Conservation (phyloP, 2,113 vertebrate genomes). For the Sander lucioperca region DNA sequence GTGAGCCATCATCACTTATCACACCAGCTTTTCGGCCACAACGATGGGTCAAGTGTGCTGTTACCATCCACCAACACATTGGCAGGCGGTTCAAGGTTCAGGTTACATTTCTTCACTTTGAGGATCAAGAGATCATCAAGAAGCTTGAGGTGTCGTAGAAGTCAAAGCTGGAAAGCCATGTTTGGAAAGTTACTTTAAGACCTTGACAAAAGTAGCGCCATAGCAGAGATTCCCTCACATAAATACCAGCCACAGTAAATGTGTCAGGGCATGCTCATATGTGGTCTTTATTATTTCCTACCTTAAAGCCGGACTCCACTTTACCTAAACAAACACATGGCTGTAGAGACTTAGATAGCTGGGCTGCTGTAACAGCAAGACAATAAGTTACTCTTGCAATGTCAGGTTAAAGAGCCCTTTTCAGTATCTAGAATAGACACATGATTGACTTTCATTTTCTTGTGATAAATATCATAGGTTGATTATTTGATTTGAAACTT, state of each 20-base stretch:
- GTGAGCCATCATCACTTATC: slow-evolving; percentile 48
- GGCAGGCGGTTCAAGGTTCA: slow-evolving; percentile 30
- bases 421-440: slow-evolving; percentile 1
- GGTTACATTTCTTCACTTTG: slow-evolving; percentile 50
- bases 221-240: slow-evolving; percentile 47
- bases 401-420: not conserved
- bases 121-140: slow-evolving; percentile 34
- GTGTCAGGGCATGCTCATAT: slow-evolving; percentile 46
- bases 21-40: slow-evolving; percentile 29
- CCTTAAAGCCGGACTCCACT: slow-evolving; percentile 19
- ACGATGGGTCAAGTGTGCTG: slow-evolving; percentile 23
- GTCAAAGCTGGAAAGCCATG: slow-evolving; percentile 20
- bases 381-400: not conserved
- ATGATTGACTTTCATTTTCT: slow-evolving; percentile 18
- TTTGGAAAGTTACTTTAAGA: slow-evolving; percentile 51
- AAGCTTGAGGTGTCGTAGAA: slow-evolving; percentile 28
- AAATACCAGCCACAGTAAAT: slow-evolving; percentile 41
- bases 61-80: slow-evolving; percentile 11
- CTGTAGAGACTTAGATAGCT: slow-evolving; percentile 11
- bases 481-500: slow-evolving; percentile 55
- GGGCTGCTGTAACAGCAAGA: not conserved
- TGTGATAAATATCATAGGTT: slow-evolving; percentile 5
- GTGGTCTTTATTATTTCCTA: slow-evolving; percentile 36
- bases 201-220: slow-evolving; percentile 58
- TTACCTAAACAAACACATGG: not conserved